These are phyloP conservation scores for Nothoprocta pentlandii DNA, from an alignment of 2,113 vertebrate genomes.

Conservation along the genomic window DNA sequence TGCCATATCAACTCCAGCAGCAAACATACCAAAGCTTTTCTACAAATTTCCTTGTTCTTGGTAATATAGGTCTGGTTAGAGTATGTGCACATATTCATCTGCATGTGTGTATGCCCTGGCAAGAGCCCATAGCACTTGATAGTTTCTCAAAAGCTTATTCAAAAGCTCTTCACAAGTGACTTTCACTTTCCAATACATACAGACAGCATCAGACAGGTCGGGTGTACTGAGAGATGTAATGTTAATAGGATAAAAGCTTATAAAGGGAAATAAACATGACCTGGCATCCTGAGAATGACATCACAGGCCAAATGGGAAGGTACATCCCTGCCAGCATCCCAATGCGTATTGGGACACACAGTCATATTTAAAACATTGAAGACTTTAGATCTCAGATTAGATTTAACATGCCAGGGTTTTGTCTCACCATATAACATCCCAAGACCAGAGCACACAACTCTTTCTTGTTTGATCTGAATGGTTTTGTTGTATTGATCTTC, in stretches of 20 bases:
- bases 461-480: neutral
- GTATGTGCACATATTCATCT: fast-evolving
- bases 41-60: neutral
- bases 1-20: neutral
- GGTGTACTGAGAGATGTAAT: fast-evolving
- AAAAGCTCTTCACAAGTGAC: neutral
- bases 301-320: neutral
- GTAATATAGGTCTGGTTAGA: neutral
- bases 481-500: neutral
- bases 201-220: neutral
- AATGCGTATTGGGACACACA: neutral
- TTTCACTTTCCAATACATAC: neutral
- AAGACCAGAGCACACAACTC: neutral
- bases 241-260: neutral
- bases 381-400: neutral
- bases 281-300: neutral
- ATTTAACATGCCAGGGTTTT: neutral
- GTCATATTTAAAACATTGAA: neutral
- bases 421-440: neutral
- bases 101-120: fast-evolving
- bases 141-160: neutral
- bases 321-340: neutral
- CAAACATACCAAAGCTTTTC: neutral
- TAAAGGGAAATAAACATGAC: neutral
- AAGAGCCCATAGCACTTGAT: neutral